Evolutionary conservation across 64 coral and sea anemone species (phyloP).

Genomic region (Astreopora myriophthalma): DNA sequence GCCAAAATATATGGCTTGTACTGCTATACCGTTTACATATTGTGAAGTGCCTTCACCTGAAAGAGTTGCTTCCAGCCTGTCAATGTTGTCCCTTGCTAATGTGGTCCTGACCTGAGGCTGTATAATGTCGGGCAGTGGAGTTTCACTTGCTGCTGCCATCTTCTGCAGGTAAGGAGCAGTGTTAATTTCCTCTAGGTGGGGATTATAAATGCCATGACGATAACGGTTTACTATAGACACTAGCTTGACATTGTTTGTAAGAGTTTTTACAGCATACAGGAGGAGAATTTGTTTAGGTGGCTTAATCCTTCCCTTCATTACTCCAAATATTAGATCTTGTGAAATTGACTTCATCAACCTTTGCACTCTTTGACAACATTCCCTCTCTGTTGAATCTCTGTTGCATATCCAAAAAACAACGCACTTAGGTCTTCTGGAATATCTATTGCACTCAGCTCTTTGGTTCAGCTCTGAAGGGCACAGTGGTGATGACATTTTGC

Average conservation of each 20-base stretch:
- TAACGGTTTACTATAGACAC: conserved; percentile 33
- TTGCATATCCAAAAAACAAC: conserved; percentile 18
- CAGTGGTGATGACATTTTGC: conserved; percentile 22
- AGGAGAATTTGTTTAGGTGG: conserved; percentile 23
- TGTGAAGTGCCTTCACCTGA: conserved; percentile 9
- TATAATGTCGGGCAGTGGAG: conserved; percentile 41
- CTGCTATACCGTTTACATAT: conserved; percentile 14
- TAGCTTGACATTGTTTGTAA: conserved; percentile 40
- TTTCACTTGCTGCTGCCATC: conserved; percentile 28
- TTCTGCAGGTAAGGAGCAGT: conserved; percentile 18
- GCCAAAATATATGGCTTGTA: conserved; percentile 1
- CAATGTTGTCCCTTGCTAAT: conserved; percentile 78
- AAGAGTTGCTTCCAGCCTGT: conserved; percentile 64
- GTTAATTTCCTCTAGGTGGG: conserved; percentile 43
- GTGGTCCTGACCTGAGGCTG: conserved; percentile 43
- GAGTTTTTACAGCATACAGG: conserved; percentile 42
- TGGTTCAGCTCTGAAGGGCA: background rate
- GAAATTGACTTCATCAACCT: background rate
- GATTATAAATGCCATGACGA: conserved; percentile 1
- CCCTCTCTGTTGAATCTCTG: background rate
- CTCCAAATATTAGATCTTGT: conserved; percentile 9
- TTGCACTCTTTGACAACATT: background rate
- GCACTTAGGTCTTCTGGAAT: conserved; percentile 37
- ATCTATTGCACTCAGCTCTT: conserved; percentile 31
- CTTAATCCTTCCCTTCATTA: conserved; percentile 8